Conservation (phyloP, 2,888 invertebrate species). For the Willowsia nigromaculata region DNA sequence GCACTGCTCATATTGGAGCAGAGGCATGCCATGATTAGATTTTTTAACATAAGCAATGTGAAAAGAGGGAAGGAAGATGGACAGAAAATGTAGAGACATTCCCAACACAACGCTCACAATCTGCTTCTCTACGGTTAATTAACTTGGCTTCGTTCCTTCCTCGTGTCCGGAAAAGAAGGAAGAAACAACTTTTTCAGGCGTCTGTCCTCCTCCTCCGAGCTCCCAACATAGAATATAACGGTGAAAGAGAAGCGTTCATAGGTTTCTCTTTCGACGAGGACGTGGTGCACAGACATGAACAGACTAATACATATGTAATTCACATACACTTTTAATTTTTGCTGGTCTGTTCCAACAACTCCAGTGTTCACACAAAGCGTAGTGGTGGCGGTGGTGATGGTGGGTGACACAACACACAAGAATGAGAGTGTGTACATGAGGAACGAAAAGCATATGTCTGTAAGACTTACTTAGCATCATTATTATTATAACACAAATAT, state of each 20-base stretch:
- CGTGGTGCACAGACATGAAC: conserved; percentile 7
- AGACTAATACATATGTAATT: conserved; percentile 49
- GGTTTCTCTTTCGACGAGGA: conserved; percentile 2
- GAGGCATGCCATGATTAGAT: neutral
- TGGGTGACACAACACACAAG: neutral
- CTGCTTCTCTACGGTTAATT: conserved; percentile 68
- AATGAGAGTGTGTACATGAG: neutral
- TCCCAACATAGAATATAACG: neutral
- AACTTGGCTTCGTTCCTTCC: conserved; percentile 57
- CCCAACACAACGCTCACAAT: conserved; percentile 38
- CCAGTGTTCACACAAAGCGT: neutral
- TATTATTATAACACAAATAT: neutral
- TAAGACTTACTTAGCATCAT: neutral
- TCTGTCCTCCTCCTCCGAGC: conserved; percentile 38
- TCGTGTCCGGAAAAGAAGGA: conserved; percentile 37
- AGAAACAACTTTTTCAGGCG: conserved; percentile 43
- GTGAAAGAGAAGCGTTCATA: neutral
- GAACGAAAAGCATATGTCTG: neutral
- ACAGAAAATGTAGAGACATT: conserved; percentile 6
- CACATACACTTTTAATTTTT: conserved; percentile 43
- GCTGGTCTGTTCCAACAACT: conserved; percentile 28
- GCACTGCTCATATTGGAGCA: neutral
- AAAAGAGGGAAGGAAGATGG: conserved; percentile 14
- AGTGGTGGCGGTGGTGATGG: neutral
- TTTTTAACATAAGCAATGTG: conserved; percentile 30